A percentile compares a stretch with the other conserved stretches of the same genome.
Conservation (phyloP, 2,888 invertebrate genomes). For the Linnaemya vulpina region DNA sequence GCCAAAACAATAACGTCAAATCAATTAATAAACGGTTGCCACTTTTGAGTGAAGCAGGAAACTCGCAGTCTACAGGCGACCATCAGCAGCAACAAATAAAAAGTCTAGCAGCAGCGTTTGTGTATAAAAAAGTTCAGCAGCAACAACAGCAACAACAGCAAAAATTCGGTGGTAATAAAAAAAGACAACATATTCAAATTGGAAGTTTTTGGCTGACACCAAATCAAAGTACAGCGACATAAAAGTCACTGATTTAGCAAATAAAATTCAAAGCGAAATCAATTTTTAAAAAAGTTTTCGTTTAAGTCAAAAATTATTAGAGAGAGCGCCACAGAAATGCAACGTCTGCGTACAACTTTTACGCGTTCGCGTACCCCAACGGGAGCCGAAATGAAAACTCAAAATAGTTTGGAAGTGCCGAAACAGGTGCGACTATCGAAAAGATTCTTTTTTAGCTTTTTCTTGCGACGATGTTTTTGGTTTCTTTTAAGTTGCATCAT, state of each 20-base stretch:
- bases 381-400: constrained; percentile 95
- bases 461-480: neutral
- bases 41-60: neutral
- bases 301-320: neutral
- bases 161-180: constrained; percentile 46
- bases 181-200: neutral
- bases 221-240: neutral
- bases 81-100: constrained; percentile 25
- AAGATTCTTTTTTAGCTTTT: neutral
- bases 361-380: constrained; percentile 94
- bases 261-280: neutral
- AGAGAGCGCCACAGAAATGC: constrained; percentile 76
- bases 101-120: neutral
- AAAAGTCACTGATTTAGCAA: neutral
- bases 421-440: constrained; percentile 86
- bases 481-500: neutral
- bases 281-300: neutral
- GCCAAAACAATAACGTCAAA: constrained; percentile 32
- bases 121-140: constrained; percentile 3
- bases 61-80: constrained; percentile 9
- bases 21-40: constrained; percentile 23
- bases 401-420: constrained; percentile 95
- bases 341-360: constrained; percentile 91
- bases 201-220: neutral
- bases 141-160: neutral